Evolutionary conservation across 2,797 vertebrate species (phyloP).

Genomic region (Tauraco hartlaubi): DNA sequence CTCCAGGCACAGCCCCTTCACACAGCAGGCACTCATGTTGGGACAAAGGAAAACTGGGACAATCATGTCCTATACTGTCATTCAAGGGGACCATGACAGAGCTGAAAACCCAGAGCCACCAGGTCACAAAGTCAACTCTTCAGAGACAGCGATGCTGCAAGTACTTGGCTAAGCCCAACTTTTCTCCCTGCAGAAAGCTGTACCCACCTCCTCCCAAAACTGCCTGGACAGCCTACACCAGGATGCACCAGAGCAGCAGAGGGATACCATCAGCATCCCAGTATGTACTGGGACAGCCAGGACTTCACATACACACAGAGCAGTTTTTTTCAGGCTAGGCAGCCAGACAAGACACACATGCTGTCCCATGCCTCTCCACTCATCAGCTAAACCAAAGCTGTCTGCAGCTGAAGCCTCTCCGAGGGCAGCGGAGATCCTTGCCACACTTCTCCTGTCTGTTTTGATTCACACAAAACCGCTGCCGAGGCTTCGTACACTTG

Average conservation of each 20-base stretch:
- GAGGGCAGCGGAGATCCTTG: not conserved
- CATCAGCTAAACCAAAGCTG: slow-evolving; percentile 18
- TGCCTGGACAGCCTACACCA: not conserved
- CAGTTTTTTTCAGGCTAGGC: not conserved
- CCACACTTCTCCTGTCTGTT: slow-evolving; percentile 14
- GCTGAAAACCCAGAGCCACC: not conserved
- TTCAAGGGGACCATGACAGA: not conserved
- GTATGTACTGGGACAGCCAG: not conserved
- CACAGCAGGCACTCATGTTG: not conserved
- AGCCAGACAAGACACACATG: not conserved
- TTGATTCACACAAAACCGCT: slow-evolving; percentile 3
- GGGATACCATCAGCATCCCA: not conserved
- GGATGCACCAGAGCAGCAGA: not conserved
- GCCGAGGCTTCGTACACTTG: not conserved
- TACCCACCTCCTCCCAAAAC: not conserved
- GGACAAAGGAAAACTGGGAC: not conserved
- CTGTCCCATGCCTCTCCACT: not conserved
- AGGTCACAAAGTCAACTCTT: not conserved
- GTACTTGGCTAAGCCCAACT: not conserved
- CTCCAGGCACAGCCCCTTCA: not conserved
- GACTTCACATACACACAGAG: not conserved
- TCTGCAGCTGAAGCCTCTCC: slow-evolving; percentile 15
- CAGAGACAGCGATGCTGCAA: not conserved
- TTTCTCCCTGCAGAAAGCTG: not conserved
- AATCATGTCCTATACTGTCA: not conserved